A percentile compares a stretch with the other conserved stretches of the same genome.
These are phyloP conservation scores for Plecturocebus donacophilus DNA, from an alignment of 2,113 vertebrate species.

Conservation along the genomic window DNA sequence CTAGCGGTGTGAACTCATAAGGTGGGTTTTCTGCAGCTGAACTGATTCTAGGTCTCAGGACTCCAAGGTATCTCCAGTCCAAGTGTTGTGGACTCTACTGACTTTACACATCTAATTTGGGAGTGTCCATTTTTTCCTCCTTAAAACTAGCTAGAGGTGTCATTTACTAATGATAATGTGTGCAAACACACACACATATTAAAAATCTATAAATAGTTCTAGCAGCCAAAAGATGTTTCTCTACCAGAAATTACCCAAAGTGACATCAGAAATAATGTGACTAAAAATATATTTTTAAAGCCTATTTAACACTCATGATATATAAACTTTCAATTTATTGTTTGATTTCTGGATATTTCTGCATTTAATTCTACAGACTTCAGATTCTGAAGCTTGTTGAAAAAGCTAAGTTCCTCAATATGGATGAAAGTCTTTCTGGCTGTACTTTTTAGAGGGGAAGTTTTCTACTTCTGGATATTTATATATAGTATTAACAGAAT, in stretches of 20 bases:
- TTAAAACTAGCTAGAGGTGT: constrained; percentile 41
- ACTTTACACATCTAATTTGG: neutral
- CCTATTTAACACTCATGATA: constrained; percentile 59
- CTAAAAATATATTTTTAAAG: constrained; percentile 58
- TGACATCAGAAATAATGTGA: constrained; percentile 49
- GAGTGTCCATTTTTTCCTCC: neutral
- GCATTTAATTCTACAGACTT: constrained; percentile 66
- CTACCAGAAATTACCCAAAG: constrained; percentile 53
- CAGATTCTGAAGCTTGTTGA: constrained; percentile 71
- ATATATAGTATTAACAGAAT: constrained; percentile 70
- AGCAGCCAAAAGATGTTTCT: constrained; percentile 13
- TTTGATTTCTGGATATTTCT: constrained; percentile 61
- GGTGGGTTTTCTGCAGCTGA: constrained; percentile 5
- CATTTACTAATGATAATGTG: constrained; percentile 25
- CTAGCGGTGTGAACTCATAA: neutral
- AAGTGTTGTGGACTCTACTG: neutral
- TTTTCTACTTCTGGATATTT: constrained; percentile 71
- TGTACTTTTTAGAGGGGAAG: constrained; percentile 63
- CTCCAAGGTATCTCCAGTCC: neutral
- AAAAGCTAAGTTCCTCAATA: constrained; percentile 73
- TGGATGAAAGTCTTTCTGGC: constrained; percentile 69
- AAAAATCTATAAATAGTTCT: constrained; percentile 56
- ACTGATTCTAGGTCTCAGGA: neutral
- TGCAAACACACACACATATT: neutral
- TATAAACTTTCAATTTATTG: constrained; percentile 62